Base-by-base conservation (phyloP, 2,797 vertebrate genomes). In the Balearica regulorum region DNA sequence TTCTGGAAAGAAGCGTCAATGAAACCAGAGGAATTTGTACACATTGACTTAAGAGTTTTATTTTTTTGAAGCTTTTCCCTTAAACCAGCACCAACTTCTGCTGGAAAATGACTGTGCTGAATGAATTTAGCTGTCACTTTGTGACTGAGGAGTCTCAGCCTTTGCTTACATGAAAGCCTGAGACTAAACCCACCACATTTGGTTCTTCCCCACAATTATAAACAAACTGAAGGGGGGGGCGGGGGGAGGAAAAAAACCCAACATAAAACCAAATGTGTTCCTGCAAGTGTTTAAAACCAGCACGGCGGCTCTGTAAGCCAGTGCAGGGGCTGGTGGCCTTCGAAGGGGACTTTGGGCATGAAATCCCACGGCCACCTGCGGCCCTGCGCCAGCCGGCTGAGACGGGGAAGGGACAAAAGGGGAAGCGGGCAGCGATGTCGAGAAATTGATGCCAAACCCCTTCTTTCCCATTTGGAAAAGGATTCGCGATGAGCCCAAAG, bases 231-330 rank as follows among this genome's bases (percentile, higher is more conserved):
- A 28, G 70, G 62, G 24, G 48, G 1, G 25, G 3, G 1, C 3
- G 9, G 29, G 17, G 8, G 18, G 3, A 9, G 8, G 19, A 4
- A 21, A 16, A 3, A 12, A 39, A 39, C 13, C 39, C 10, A 22
- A 5, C 0, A 5, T 3, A 7, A 60, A 70, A 6, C 39, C 33
- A 5, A 22, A 35, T 0, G 49, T 20, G 54, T 12, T 15, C 24
- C 61, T n/a, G 29, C 29, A 5, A 33, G 60, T 5, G 16, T 17
- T 49, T 5, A n/a, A 37, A 57, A 2, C 8, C 39, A 16, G 10
- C 29, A 3, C 25, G 15, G 61, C 2, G 0, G 4, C 11, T 43
- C 53, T 3, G 43, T 9, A 51, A 25, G 13, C 8, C 41, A 11
- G 37, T 0, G 33, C 46, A 61, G 82, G n/a, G 31, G 15, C 46